Evolutionary conservation across 2,888 invertebrate species (phyloP), one percentile per base, ranked within the genome.

Genomic region (Adelognathus sp.): DNA sequence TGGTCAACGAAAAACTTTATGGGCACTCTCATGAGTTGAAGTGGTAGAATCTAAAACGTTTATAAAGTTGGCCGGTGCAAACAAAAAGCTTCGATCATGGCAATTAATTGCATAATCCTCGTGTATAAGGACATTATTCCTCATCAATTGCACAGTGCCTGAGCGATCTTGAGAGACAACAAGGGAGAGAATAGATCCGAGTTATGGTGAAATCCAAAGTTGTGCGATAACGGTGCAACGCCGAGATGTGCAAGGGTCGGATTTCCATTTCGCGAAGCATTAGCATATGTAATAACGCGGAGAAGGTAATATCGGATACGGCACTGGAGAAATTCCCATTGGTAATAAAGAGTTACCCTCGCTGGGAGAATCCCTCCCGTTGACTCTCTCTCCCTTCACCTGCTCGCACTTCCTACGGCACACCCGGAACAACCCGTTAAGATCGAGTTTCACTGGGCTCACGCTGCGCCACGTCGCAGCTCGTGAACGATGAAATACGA

Each of bases 281-380:
- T 87, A 87, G 85, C 87, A 86, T 87, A 86, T 86, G 81, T 85
- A 86, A 82, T 82, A 81, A 86, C 85, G 85, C 83, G 79, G 81
- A 39, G 77, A 78, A 79, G 81, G 83, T 79, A 79, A 79, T 79
- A 76, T 79, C 79, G 71, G 75, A 70, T 77, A 79, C 71, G 80
- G 58, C 58, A 67, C 64, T 58, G 72, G 61, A 21, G 50, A 73
- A 84, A 87, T 85, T 86, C 85, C 84, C 87, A 84, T 86, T 82
- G 86, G 86, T 83, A 86, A 87, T 87, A 84, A 86, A 87, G 85
- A 84, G 83, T 86, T 67, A 75, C 79, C 75, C 79, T 79, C 67
- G 60, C 75, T 50, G 67, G 21, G 73, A 33, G 61, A 64, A 63
- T 60, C 66, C 27, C 58, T 29, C 56, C 66, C 72, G 61, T n/a